Evolutionary conservation across 2,113 vertebrate genomes (phyloP).

Genomic region (Pluvialis apricaria): DNA sequence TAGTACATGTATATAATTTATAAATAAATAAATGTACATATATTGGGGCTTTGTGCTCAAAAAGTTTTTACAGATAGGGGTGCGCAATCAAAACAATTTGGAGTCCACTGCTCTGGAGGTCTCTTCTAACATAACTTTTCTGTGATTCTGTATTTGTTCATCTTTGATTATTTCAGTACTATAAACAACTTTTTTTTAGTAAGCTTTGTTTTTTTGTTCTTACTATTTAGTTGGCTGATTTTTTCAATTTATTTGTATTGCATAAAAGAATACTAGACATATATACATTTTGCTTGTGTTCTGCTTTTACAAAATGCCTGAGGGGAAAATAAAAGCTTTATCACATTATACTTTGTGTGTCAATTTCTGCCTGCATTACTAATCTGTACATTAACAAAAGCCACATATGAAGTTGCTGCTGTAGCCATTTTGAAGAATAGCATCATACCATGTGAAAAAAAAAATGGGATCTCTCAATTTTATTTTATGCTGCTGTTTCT

Average conservation of each 20-base stretch:
- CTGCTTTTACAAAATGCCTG: neutral
- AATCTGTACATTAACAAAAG: neutral
- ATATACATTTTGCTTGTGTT: neutral
- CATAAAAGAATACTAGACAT: neutral
- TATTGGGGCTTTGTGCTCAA: neutral
- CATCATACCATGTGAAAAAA: neutral
- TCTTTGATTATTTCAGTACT: neutral
- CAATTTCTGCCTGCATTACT: neutral
- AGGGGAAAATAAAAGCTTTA: neutral
- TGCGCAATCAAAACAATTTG: neutral
- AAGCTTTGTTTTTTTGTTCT: neutral
- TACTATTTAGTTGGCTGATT: neutral
- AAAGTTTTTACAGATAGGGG: neutral
- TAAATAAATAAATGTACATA: neutral
- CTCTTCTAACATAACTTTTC: neutral
- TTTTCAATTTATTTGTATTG: neutral
- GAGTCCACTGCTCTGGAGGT: neutral
- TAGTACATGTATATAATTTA: neutral
- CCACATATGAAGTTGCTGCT: neutral
- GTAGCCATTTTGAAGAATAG: neutral
- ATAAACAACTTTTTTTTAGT: neutral
- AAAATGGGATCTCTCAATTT: neutral
- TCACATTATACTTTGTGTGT: neutral
- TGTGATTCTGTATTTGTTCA: neutral
- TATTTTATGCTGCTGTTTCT: neutral